Conservation (phyloP, 2,113 vertebrate species). For the Pollimyrus isidori region DNA sequence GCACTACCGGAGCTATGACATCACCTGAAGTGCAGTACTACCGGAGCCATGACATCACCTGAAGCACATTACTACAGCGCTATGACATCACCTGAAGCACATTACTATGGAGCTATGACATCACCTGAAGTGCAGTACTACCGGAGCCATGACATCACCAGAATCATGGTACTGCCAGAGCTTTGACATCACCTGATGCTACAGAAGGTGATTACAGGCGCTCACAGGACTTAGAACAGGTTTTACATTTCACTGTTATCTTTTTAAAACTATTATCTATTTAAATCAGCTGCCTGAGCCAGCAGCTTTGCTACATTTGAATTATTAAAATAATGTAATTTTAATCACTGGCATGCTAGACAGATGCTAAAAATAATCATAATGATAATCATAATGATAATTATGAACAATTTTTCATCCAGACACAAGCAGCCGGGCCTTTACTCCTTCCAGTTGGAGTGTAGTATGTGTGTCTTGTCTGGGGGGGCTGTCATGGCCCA, state of each 20-base stretch:
- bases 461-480: background rate
- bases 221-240: background rate
- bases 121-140: too few relatives aligned
- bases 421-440: background rate
- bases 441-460: background rate
- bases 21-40: too few relatives aligned
- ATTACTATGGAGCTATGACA: too few relatives aligned
- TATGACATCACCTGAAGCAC: too few relatives aligned
- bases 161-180: background rate
- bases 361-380: background rate
- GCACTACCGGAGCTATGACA: too few relatives aligned
- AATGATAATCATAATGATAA: background rate
- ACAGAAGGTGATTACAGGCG: background rate
- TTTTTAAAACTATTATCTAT: background rate
- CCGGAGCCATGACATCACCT: too few relatives aligned
- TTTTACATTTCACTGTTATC: background rate
- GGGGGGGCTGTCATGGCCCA: background rate
- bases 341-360: background rate
- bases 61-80: too few relatives aligned
- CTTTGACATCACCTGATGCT: background rate
- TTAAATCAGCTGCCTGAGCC: background rate
- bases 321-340: background rate
- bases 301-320: background rate
- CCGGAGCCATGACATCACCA: too few relatives aligned
- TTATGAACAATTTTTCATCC: background rate